Base-by-base conservation (phyloP, 2,888 invertebrate genomes). In the Drosophila incognita region DNA sequence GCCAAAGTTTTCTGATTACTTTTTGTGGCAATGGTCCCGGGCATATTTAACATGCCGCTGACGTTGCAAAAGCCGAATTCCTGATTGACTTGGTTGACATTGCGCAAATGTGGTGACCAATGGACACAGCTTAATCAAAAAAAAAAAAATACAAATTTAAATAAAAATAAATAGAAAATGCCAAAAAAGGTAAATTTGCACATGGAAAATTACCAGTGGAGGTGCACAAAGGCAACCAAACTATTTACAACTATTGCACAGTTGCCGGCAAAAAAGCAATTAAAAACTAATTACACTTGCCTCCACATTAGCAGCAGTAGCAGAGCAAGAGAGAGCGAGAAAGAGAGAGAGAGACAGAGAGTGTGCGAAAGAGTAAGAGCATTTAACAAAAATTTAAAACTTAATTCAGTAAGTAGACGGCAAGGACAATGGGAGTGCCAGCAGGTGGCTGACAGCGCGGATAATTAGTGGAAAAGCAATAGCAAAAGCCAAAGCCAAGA, bases 301-400 rank as follows among this genome's bases (percentile, higher is more conserved):
- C 69, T 66, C 48, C 65, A 68, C 63, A 76, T 78, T 64, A 70
- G 75, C 68, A 46, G 42, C 52, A 35, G 21, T 48, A 13, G 35
- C 15, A 33, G 24, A 40, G 29, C 8, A 51, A 56, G 29, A 31
- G 27, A 29, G n/a, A 35, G 7, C 0, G 29, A 27, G 27, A 4
- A 2, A 7, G 31, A 27, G n/a, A 46, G 18, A 18, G 27, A 13
- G 2, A 27, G 15, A 10, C 36, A 15, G 11, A 3, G 13, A 10
- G 15, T 24, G n/a, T 7, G 27, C 0, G 52, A 49, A 74, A 74
- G 78, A 83, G 88, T 88, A 84, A 82, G 87, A 81, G 84, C 73
- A 82, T 90, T 90, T 83, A 89, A 82, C 85, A 85, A 79, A 87
- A 90, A 84, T 90, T 90, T 89, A 87, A 90, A 84, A 87, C 90